Conservation (phyloP, 2,888 invertebrate genomes). For the Trichacis sp. region DNA sequence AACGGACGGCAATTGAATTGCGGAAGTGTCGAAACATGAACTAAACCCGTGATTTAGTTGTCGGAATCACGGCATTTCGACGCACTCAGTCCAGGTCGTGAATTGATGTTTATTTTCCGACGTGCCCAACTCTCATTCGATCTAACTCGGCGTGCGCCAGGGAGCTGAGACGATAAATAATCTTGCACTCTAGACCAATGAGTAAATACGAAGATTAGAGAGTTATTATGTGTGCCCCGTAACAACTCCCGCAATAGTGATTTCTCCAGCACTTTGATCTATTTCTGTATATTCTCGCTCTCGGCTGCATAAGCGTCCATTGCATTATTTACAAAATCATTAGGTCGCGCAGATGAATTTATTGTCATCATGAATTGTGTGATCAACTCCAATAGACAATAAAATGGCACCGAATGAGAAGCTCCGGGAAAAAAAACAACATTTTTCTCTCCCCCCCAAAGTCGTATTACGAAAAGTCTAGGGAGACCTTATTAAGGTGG, state of each 20-base stretch:
- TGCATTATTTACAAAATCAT: conserved; percentile 7
- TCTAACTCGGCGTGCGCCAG: background rate
- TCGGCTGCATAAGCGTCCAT: conserved; percentile 26
- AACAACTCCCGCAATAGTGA: background rate
- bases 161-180: background rate
- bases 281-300: conserved; percentile 24
- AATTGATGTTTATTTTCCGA: too few relatives aligned
- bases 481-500: conserved; percentile 1
- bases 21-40: too few relatives aligned
- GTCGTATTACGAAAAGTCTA: conserved; percentile 1
- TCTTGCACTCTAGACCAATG: background rate
- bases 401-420: background rate
- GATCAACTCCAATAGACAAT: background rate
- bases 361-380: background rate
- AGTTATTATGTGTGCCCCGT: background rate
- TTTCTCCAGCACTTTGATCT: conserved; percentile 29
- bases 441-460: too few relatives aligned
- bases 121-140: background rate
- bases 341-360: background rate
- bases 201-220: conserved; percentile 6
- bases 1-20: too few relatives aligned
- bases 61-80: too few relatives aligned
- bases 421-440: background rate
- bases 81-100: too few relatives aligned
- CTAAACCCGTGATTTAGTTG: too few relatives aligned